A percentile compares a stretch with the other conserved stretches of the same genome.
Evolutionary conservation across 2,888 invertebrate genomes (phyloP).

Genomic region (Xanthorhoe spadicearia): DNA sequence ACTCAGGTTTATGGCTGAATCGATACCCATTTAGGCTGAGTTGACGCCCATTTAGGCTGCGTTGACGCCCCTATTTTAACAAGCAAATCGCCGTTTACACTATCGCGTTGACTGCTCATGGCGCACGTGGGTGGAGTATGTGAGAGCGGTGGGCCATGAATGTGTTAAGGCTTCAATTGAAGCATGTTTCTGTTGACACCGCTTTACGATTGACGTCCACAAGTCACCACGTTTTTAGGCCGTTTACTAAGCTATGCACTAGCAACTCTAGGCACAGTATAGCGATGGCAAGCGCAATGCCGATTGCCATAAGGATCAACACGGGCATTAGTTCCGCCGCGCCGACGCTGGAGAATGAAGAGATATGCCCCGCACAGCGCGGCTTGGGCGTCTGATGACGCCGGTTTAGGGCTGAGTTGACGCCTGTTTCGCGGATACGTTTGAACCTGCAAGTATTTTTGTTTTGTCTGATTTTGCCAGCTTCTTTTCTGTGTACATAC

Average conservation of each 20-base stretch:
- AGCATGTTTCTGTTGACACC: too few relatives aligned
- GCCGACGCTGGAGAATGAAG: constrained; percentile 79
- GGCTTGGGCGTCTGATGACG: constrained; percentile 64
- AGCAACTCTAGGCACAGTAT: constrained; percentile 55
- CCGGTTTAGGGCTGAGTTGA: constrained; percentile 65
- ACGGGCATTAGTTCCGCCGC: constrained; percentile 75
- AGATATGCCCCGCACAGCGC: constrained; percentile 53
- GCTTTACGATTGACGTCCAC: too few relatives aligned
- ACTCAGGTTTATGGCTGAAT: background rate
- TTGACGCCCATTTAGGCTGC: background rate
- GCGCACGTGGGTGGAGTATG: too few relatives aligned
- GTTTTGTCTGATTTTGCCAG: background rate
- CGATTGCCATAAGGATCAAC: constrained; percentile 71
- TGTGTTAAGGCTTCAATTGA: too few relatives aligned
- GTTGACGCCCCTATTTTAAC: too few relatives aligned
- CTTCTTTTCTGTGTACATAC: too few relatives aligned
- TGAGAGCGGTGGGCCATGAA: too few relatives aligned
- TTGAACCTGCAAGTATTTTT: constrained; percentile 67
- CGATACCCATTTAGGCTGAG: background rate
- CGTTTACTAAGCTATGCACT: constrained; percentile 39
- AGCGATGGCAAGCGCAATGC: constrained; percentile 57
- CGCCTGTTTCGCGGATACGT: constrained; percentile 83
- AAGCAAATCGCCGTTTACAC: too few relatives aligned
- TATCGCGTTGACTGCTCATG: too few relatives aligned
- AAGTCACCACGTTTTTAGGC: too few relatives aligned